Base-by-base conservation (phyloP, 2,888 invertebrate genomes). In the Prenolepis imparis region DNA sequence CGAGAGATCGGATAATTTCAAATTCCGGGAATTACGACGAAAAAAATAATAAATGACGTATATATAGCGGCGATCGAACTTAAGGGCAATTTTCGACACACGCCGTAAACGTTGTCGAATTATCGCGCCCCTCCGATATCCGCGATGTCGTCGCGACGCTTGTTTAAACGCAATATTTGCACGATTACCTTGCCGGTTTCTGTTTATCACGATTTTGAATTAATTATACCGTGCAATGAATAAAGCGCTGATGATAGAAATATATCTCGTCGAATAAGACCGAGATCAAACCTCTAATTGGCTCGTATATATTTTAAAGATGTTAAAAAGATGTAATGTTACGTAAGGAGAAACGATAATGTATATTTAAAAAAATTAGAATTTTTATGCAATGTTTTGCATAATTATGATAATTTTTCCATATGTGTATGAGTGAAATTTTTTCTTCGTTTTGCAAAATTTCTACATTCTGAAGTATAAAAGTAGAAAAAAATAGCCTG, bases 1-100 rank as follows among this genome's bases (percentile, higher is more conserved):
- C 82, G 36, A 36, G 36, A 36, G 36, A 44, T 52, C 44, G 61
- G 78, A 78, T 77, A 61, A 75, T 86, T 73, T 78, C 74, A 73
- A 24, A 73, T 78, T 73, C 57, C 32, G 18, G 74, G 78, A 59
- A 78, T 78, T 73, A 57, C 44, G 36, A 75, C 11, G 78, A 24
- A 52, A 63, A 44, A 61, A 57, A 78, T 2, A 28, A 28, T 28
- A 28, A 63, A 59, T 80, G 15, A 24, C 2, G 52, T 48, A 77
- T 48, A 36, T 41, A 28, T 72, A 41, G 61, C 24, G 28, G 12
- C 12, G 66, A 28, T 67, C 36, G 36, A 74, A 75, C 75, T 72
- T 63, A 59, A 18, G 48, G 52, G 59, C 59, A 44, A 28, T 57
- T 28, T 28, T 52, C 66, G 44, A n/a, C 61, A 21, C 36, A 66